Evolutionary conservation across 2,888 invertebrate genomes (phyloP), one percentile per base, ranked within the genome.

Genomic region (Venusia cambrica): DNA sequence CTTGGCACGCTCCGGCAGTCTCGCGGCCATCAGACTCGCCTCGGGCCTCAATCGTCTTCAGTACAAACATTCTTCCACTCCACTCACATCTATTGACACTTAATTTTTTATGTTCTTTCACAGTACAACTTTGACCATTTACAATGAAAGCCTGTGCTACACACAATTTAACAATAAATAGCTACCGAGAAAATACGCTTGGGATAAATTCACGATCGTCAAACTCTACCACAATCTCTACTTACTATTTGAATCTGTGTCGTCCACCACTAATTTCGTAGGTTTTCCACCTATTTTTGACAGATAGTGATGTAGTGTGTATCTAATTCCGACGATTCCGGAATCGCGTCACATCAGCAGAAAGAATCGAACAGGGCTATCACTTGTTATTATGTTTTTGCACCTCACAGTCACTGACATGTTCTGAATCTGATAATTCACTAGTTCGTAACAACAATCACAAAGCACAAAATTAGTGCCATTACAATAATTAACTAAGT

Each of bases 1-100:
- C 84, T 87, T 85, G 85, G 85, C 85, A 85, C 80, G 84, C 76
- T 84, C 79, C 73, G 80, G 75, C 72, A 71, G 83, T 80, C 83
- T 79, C 79, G 79, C 77, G 72, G 67, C 68, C 71, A 69, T 62
- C 70, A 68, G 67, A 66, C 56, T 68, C 63, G 72, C 68, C 72
- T 69, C 70, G 70, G 70, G 73, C 73, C 71, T 72, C 73, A 72
- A 64, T 73, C 61, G 57, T 53, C 54, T 62, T 60, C 60, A 73
- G 59, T 59, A 65, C 65, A 70, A 75, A 75, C 72, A 75, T 73
- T 70, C 67, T 73, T 71, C 60, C 60, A 56, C 73, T 71, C 60
- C 60, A 56, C 45, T 48, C 51, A 51, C 57, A 60, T 56, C 54
- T 56, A 56, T 61, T 62, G 58, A 57, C 55, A 57, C 51, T 42